A percentile compares a stretch with the other conserved stretches of the same genome.
These are phyloP conservation scores for Malachius bipustulatus DNA, from an alignment of 2,888 invertebrate species.

Conservation along the genomic window DNA sequence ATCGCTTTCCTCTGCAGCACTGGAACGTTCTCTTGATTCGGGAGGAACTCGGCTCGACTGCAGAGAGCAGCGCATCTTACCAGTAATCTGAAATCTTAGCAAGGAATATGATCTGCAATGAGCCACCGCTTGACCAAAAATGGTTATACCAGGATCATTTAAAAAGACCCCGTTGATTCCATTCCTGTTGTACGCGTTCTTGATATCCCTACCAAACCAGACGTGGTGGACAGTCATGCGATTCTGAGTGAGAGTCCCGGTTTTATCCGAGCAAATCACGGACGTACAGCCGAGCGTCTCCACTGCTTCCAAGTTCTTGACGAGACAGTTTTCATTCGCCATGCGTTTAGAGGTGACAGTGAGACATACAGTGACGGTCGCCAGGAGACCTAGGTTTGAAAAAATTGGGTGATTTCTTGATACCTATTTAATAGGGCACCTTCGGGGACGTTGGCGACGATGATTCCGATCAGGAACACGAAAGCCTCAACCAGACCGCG, in stretches of 20 bases:
- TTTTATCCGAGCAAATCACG: conserved; percentile 66
- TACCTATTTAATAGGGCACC: conserved; percentile 26
- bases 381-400: conserved; percentile 41
- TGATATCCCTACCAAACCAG: conserved; percentile 52
- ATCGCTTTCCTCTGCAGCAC: conserved; percentile 42
- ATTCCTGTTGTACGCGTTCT: neutral
- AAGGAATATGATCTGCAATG: neutral
- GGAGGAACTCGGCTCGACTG: conserved; percentile 51
- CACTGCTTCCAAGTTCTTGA: conserved; percentile 63
- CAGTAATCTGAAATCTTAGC: conserved; percentile 15
- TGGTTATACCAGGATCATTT: neutral
- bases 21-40: conserved; percentile 24
- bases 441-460: conserved; percentile 60
- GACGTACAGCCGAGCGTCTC: conserved; percentile 65
- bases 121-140: neutral
- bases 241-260: conserved; percentile 56
- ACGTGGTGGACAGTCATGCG: conserved; percentile 60
- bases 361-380: conserved; percentile 61
- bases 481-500: conserved; percentile 55
- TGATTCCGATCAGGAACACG: conserved; percentile 49
- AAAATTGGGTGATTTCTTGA: neutral
- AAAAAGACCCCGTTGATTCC: neutral
- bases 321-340: conserved; percentile 63
- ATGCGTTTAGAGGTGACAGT: conserved; percentile 63
- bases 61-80: conserved; percentile 47